Base-by-base conservation (phyloP, 1,140 invertebrate species). In the Tetraneura akinire region DNA sequence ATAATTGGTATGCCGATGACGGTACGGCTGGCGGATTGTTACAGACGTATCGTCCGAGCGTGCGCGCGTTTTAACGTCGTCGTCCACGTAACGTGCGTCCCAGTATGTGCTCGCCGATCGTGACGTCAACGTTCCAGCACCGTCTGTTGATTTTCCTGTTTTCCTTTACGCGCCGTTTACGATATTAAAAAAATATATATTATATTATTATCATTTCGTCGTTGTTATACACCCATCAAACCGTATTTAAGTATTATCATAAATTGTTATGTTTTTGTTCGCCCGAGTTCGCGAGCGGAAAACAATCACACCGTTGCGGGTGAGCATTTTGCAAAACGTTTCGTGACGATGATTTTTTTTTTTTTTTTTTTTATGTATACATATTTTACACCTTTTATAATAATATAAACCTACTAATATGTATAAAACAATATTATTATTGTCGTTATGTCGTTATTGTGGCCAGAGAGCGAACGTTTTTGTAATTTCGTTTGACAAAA, bases 1-100 rank as follows among this genome's bases (percentile, higher is more conserved):
- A 68, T 68, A 68, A 68, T 66, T n/a, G 32, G 37, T 42, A 42
- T 68, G 37, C 37, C 37, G 64, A 64, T 64, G 62, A 64, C 62
- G 62, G 62, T 64, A 37, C 62, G 62, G 62, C 62, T 37, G 32
- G 62, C 62, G 32, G 32, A 64, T 64, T 64, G 62, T 64, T 64
- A 64, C n/a, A n/a, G 32, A 37, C 32, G 62, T 64, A 62, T n/a
- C n/a, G 60, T 62, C 29, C 29, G 29, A 64, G 62, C n/a, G 62
- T 64, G 62, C n/a, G 62, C 62, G 32, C 62, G 62, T 64, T 64
- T 64, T 37, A 64, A 37, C 62, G 62, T 37, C 29, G 62, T 37
- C 62, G 62, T n/a, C n/a, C n/a, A n/a, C 18, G 62, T 64, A 64
- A 64, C 32, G 29, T 37, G 62, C 32, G n/a, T 18, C n/a, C 37